phyloP scores from a whole-genome alignment of 30 jellyfish, hydroid and myxozoan genomes.

The Chironex yamaguchii region DNA sequence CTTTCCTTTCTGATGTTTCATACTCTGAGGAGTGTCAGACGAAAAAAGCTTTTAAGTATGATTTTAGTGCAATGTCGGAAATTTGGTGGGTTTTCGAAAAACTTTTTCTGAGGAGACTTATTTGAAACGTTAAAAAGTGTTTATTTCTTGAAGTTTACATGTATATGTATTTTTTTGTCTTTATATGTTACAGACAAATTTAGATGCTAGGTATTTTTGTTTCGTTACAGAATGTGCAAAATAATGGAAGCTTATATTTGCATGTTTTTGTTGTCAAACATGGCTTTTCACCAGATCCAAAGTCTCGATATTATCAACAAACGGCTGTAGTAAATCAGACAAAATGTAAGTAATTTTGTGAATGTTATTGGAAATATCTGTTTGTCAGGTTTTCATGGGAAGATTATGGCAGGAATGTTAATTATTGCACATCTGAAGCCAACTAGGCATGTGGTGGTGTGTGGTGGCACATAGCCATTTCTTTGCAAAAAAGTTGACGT shows the following conservation, averaged over 20 bases:
- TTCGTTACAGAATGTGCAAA: constrained; percentile 54
- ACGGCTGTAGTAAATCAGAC: constrained; percentile 73
- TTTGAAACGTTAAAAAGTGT: no score
- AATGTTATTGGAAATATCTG: no score
- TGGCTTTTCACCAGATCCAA: constrained; percentile 89
- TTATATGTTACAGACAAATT: not conserved
- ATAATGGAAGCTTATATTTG: constrained; percentile 85
- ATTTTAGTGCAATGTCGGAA: not conserved
- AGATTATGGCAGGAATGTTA: no score
- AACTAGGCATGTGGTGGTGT: no score
- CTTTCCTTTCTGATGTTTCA: no score
- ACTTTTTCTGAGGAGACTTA: not conserved
- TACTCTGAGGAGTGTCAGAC: no score
- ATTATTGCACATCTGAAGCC: no score
- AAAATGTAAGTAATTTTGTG: constrained; percentile 51
- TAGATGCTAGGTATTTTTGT: not conserved
- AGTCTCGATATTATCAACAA: constrained; percentile 48
- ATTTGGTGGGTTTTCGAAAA: not conserved
- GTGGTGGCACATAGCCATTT: no score
- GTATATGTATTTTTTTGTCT: not conserved
- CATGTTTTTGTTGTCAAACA: constrained; percentile 77
- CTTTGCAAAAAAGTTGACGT: no score
- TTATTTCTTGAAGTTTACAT: no score
- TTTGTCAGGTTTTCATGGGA: no score
- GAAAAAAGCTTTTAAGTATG: not conserved